These are phyloP conservation scores for Sebastes vulpes DNA, from an alignment of 2,797 vertebrate genomes.

Conservation along the genomic window DNA sequence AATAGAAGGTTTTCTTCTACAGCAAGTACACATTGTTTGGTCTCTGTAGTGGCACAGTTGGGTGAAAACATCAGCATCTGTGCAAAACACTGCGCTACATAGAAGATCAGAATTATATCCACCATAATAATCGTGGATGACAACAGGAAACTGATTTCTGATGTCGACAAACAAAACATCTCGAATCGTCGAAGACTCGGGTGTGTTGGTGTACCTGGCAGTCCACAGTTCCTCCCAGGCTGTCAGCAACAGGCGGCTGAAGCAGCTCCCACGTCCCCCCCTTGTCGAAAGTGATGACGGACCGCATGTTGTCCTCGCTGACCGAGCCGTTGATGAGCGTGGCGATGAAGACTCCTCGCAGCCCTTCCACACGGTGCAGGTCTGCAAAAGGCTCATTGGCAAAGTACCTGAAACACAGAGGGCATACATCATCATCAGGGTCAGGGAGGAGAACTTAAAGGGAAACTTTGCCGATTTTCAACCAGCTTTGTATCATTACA, in stretches of 20 bases:
- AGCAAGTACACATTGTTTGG: not conserved
- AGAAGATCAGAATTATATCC: not conserved
- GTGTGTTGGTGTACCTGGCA: constrained; percentile 88
- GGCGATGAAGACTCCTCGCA: constrained; percentile 95
- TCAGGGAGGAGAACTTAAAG: not conserved
- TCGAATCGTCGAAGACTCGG: too few relatives aligned
- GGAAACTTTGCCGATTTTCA: too few relatives aligned
- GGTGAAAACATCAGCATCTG: not conserved
- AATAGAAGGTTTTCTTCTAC: not conserved
- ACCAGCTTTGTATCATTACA: not conserved
- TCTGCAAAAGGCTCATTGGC: constrained; percentile 96
- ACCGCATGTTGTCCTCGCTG: constrained; percentile 96
- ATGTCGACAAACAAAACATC: not conserved
- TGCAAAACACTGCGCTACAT: not conserved
- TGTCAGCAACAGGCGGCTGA: constrained; percentile 90
- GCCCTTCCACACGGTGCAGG: constrained; percentile 94
- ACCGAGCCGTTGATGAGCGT: constrained; percentile 94
- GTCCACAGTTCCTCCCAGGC: constrained; percentile 90
- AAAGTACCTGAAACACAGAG: constrained; percentile 89
- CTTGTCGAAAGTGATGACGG: constrained; percentile 98
- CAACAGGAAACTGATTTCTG: not conserved
- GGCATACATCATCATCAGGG: not conserved
- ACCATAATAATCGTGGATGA: not conserved
- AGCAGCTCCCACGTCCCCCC: constrained; percentile 98
- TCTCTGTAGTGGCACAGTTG: not conserved